Conservation (phyloP, 2,797 vertebrate genomes). For the Linurgus olivaceus region DNA sequence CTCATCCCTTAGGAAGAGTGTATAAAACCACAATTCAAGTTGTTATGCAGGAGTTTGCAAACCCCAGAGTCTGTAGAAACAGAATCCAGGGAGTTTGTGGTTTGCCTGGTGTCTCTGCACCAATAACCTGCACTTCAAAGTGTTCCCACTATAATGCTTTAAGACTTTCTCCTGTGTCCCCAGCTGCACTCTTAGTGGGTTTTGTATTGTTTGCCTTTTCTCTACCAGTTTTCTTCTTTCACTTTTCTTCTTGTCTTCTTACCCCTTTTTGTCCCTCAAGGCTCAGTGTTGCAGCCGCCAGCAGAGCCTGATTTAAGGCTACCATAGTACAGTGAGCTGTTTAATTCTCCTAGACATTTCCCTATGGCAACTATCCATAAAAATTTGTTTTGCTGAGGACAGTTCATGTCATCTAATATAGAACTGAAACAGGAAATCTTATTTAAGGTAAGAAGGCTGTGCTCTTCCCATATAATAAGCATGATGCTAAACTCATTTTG, state of each 20-base stretch:
- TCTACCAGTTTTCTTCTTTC: neutral
- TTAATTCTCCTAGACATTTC: constrained; percentile 48
- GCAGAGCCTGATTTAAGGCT: neutral
- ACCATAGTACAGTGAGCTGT: neutral
- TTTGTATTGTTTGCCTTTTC: neutral
- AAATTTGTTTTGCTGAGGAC: constrained; percentile 35
- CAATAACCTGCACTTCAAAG: neutral
- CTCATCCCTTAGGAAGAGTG: neutral
- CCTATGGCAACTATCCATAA: constrained; percentile 28
- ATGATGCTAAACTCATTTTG: neutral
- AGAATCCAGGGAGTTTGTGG: neutral
- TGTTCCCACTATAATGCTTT: neutral
- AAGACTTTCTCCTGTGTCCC: neutral
- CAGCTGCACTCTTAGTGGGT: neutral
- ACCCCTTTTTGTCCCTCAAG: neutral
- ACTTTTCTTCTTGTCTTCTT: neutral
- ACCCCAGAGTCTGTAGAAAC: neutral
- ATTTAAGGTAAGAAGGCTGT: constrained; percentile 3
- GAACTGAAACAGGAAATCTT: neutral
- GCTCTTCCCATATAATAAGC: neutral
- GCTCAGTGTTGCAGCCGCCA: neutral
- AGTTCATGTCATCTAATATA: constrained; percentile 9
- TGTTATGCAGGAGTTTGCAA: neutral
- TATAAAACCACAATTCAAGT: neutral
- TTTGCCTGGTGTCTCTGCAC: neutral